Evolutionary conservation across 2,113 vertebrate genomes (phyloP).

Genomic region (Pseudopipra pipra): DNA sequence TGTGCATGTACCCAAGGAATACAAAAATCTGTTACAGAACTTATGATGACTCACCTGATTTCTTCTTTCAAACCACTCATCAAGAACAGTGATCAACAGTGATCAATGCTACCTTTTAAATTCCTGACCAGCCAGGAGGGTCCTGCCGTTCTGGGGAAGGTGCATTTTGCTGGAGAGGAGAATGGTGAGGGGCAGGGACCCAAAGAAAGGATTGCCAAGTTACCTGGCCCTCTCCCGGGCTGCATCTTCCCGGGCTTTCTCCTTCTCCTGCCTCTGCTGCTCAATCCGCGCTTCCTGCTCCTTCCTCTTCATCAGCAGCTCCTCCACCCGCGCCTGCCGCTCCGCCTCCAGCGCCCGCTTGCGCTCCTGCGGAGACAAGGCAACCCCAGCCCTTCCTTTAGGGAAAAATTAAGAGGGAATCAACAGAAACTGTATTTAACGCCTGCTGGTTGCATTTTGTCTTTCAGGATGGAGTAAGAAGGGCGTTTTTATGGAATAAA

Average conservation of each 20-base stretch:
- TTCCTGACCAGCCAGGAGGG: neutral
- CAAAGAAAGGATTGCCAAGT: fast-evolving
- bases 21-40: neutral
- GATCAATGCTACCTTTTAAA: neutral
- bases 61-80: neutral
- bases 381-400: neutral
- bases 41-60: neutral
- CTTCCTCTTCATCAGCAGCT: slow-evolving; percentile 87
- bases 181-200: fast-evolving
- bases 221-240: slow-evolving; percentile 95
- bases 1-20: neutral
- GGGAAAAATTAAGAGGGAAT: neutral
- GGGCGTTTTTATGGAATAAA: neutral
- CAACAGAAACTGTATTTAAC: fast-evolving
- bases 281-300: slow-evolving; percentile 96
- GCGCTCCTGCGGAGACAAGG: slow-evolving; percentile 81
- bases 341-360: slow-evolving; percentile 94
- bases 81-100: neutral
- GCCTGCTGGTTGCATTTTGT: neutral
- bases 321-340: slow-evolving; percentile 93
- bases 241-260: slow-evolving; percentile 93
- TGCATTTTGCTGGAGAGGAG: neutral
- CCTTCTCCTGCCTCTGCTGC: slow-evolving; percentile 94
- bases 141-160: neutral
- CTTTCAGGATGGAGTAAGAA: neutral